A percentile compares a stretch with the other conserved stretches of the same genome.
Evolutionary conservation across 2,113 vertebrate species (phyloP).

Genomic region (Semicossyphus pulcher): DNA sequence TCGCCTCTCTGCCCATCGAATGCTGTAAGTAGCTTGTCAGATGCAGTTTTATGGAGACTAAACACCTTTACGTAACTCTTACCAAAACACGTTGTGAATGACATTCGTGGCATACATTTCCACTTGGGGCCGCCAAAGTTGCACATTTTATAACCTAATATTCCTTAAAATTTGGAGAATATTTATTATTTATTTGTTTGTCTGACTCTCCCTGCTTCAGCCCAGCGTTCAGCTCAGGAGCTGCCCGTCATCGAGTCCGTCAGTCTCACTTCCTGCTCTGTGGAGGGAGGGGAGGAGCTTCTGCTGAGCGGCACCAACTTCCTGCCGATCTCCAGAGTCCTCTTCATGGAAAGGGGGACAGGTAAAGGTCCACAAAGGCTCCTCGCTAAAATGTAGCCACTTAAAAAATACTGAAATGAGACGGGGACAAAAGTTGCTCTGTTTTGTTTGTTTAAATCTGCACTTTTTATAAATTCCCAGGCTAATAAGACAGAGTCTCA

Average conservation of each 20-base stretch:
- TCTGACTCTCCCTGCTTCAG: constrained; percentile 66
- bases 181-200: not conserved
- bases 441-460: not conserved
- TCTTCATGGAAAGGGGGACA: constrained; percentile 92
- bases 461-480: not conserved
- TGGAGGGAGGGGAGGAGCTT: constrained; percentile 90
- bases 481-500: not conserved
- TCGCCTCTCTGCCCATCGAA: constrained; percentile 91
- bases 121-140: no score
- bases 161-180: not conserved
- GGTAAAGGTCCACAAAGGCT: constrained; percentile 71
- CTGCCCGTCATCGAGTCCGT: constrained; percentile 91
- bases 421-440: not conserved
- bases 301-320: constrained; percentile 90
- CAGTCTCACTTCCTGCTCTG: constrained; percentile 87
- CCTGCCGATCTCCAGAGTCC: constrained; percentile 89
- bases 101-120: no score
- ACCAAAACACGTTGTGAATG: no score
- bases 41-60: not conserved
- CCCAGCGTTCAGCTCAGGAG: constrained; percentile 94
- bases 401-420: not conserved
- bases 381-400: not conserved
- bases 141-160: no score
- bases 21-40: constrained; percentile 87
- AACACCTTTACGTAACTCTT: not conserved